Evolutionary conservation across 2,888 invertebrate genomes (phyloP).

Genomic region (Pollenia angustigena): DNA sequence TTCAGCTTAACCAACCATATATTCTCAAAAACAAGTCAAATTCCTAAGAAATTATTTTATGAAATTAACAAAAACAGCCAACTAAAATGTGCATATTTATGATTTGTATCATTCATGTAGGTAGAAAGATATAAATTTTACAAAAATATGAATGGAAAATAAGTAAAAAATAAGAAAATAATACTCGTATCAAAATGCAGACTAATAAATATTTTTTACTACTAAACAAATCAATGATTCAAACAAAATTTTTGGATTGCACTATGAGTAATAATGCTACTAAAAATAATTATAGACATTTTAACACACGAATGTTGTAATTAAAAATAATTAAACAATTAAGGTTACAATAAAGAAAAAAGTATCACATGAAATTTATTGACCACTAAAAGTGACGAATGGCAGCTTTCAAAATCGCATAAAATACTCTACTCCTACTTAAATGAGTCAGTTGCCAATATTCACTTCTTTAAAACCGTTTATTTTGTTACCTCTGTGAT

Average conservation of each 20-base stretch:
- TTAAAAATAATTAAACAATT: constrained; percentile 45
- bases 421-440: not conserved
- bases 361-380: constrained; percentile 13
- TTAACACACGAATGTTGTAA: not conserved
- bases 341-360: not conserved
- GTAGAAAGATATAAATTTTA: constrained; percentile 28
- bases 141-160: not conserved
- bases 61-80: constrained; percentile 42
- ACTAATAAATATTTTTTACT: constrained; percentile 37
- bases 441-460: not conserved
- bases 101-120: constrained; percentile 46
- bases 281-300: constrained; percentile 44
- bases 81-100: constrained; percentile 52
- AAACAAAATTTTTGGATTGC: not conserved
- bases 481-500: not conserved
- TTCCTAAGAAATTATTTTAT: constrained; percentile 68
- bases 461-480: not conserved
- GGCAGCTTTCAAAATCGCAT: constrained; percentile 11
- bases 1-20: constrained; percentile 3
- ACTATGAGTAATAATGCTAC: not conserved
- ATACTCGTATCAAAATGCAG: not conserved
- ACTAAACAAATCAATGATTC: not conserved
- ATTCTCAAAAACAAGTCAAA: constrained; percentile 41
- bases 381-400: constrained; percentile 28
- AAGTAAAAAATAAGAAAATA: constrained; percentile 7